Evolutionary conservation across 2,113 vertebrate genomes (phyloP), one percentile per base, ranked within the genome.

Genomic region (Hymenochirus boettgeri): DNA sequence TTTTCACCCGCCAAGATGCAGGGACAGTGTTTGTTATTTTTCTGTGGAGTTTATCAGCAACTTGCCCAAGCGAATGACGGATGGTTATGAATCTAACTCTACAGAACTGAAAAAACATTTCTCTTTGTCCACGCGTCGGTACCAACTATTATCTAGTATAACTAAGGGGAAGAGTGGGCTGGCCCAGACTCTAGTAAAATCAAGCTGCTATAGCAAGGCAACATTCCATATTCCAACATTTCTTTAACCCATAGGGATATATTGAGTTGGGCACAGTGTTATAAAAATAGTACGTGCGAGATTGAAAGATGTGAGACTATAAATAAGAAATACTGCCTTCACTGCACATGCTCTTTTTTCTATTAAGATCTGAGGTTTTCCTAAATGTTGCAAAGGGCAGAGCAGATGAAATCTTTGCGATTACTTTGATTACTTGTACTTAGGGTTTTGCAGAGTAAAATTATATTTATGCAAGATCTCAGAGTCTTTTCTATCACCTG

Each of bases 31-130:
- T 85, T 84, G 83, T 81, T 87, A 86, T 85, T 86, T 82, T 88
- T 80, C 77, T 77, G 76, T 73, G 76, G 80, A 86, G 80, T 86
- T 86, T 84, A 86, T 85, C 86, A 86, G 80, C 77, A 80, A 83
- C 80, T 85, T 84, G 83, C 84, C 80, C 72, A 77, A 82, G 75
- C 70, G 47, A 87, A 81, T 84, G 83, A 89, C 62, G 75, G 81
- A 89, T 86, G 78, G 85, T 86, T 89, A 86, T 85, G 84, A 86
- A 85, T 85, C 78, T 79, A 75, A 72, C 74, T 86, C 71, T 69
- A 76, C 76, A 76, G 76, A 85, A 87, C 74, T 74, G 73, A 79
- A 70, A 81, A 83, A 81, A 76, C 76, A 87, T 85, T 86, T 84
- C 81, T 88, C 73, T 77, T 74, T 76, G 70, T 71, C 72, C 74